These are phyloP conservation scores for Tadarida brasiliensis DNA, from an alignment of 2,797 vertebrate species.

Conservation along the genomic window DNA sequence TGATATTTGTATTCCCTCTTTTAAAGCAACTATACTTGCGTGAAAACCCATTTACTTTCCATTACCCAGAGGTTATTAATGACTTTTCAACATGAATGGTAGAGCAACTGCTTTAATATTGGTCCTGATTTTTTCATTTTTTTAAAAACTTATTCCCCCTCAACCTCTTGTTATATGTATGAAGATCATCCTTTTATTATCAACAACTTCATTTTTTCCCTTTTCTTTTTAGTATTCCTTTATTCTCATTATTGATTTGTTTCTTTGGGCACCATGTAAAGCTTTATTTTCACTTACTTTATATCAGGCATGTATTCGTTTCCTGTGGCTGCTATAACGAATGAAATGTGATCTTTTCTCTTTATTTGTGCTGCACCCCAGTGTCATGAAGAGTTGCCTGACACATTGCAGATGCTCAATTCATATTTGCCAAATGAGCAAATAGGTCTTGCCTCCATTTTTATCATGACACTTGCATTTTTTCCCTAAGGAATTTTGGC, in stretches of 20 bases:
- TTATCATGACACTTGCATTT: neutral
- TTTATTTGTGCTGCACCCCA: neutral
- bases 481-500: neutral
- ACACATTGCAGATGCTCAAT: neutral
- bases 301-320: neutral
- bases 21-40: neutral
- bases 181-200: conserved; percentile 26
- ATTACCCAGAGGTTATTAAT: conserved; percentile 3
- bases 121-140: neutral
- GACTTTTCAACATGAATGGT: neutral
- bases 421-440: neutral
- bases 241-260: conserved; percentile 9
- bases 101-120: neutral
- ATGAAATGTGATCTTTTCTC: neutral
- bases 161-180: neutral
- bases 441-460: neutral
- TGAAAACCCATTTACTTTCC: neutral
- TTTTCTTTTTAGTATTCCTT: neutral
- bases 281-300: conserved; percentile 10
- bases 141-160: neutral
- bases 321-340: neutral
- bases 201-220: neutral
- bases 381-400: neutral
- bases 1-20: neutral
- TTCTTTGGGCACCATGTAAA: neutral